Evolutionary conservation across 2,113 vertebrate species (phyloP).

Genomic region (Chinchilla lanigera): DNA sequence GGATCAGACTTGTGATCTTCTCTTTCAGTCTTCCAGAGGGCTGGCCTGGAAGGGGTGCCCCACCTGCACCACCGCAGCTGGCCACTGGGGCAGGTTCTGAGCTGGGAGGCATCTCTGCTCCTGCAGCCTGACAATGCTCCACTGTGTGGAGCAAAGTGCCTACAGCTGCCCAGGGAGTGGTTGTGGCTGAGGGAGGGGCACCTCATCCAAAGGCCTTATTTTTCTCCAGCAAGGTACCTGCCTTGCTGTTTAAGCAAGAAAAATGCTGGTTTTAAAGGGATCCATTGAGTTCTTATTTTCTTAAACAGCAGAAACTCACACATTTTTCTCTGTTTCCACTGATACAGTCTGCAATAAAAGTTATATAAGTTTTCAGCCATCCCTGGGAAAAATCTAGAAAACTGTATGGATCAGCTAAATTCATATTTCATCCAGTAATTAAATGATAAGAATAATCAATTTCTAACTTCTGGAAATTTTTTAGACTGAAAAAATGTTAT

Average conservation of each 20-base stretch:
- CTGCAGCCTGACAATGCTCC: background rate
- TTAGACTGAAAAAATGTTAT: conserved; percentile 42
- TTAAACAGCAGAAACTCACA: conserved; percentile 78
- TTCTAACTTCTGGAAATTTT: conserved; percentile 64
- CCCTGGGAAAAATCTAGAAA: conserved; percentile 70
- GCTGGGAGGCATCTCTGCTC: background rate
- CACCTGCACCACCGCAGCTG: background rate
- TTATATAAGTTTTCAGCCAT: conserved; percentile 69
- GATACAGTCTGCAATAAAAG: conserved; percentile 82
- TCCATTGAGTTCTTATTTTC: conserved; percentile 84
- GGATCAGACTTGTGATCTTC: background rate
- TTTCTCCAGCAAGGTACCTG: background rate
- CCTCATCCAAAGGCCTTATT: background rate
- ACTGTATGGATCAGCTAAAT: conserved; percentile 22
- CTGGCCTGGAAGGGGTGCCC: background rate
- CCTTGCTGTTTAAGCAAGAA: conserved; percentile 80
- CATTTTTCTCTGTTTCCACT: conserved; percentile 78
- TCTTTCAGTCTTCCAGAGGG: background rate
- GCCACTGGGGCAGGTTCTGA: background rate
- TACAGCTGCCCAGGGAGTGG: background rate
- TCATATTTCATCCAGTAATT: conserved; percentile 67
- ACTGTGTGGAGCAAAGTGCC: background rate
- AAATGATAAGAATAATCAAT: conserved; percentile 44
- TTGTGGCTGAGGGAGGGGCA: background rate
- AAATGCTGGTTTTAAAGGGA: conserved; percentile 81